A percentile compares a stretch with the other conserved stretches of the same genome.
phyloP scores from a whole-genome alignment of 92 coral and sea anemone genomes.

The Palythoa grandiflora region DNA sequence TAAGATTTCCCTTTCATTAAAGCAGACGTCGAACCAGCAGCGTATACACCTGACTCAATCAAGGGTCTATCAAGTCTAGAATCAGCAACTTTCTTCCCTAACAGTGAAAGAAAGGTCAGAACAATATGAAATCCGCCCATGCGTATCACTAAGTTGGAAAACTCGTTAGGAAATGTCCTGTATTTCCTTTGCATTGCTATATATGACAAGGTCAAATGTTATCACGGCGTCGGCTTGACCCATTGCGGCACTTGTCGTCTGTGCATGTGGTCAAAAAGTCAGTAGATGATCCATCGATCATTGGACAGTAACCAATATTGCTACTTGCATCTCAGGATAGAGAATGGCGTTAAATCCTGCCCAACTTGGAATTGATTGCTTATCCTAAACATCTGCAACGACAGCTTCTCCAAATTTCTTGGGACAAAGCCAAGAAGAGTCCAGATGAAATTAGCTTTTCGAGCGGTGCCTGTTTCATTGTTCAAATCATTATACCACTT shows the following conservation, averaged over 20 bases:
- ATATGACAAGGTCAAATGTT: constrained; percentile 68
- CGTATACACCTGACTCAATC: constrained; percentile 76
- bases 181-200: constrained; percentile 72
- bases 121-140: constrained; percentile 70
- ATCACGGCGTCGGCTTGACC: constrained; percentile 44
- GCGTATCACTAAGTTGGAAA: constrained; percentile 56
- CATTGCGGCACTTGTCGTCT: constrained; percentile 52
- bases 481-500: background rate
- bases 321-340: constrained; percentile 26
- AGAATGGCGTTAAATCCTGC: constrained; percentile 38
- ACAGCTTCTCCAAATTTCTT: background rate
- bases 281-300: constrained; percentile 62
- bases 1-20: constrained; percentile 74
- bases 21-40: constrained; percentile 63
- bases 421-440: too few species aligned
- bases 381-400: background rate
- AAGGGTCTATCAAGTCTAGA: constrained; percentile 63
- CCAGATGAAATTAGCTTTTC: too few species aligned
- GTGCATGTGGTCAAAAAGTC: constrained; percentile 63
- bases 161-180: constrained; percentile 67
- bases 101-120: constrained; percentile 43
- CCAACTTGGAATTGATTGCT: too few species aligned
- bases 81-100: constrained; percentile 40
- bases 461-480: too few species aligned
- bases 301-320: constrained; percentile 64